These are phyloP conservation scores for Stomatorhinus ivindoensis DNA, from an alignment of 2,113 vertebrate species.

Conservation along the genomic window DNA sequence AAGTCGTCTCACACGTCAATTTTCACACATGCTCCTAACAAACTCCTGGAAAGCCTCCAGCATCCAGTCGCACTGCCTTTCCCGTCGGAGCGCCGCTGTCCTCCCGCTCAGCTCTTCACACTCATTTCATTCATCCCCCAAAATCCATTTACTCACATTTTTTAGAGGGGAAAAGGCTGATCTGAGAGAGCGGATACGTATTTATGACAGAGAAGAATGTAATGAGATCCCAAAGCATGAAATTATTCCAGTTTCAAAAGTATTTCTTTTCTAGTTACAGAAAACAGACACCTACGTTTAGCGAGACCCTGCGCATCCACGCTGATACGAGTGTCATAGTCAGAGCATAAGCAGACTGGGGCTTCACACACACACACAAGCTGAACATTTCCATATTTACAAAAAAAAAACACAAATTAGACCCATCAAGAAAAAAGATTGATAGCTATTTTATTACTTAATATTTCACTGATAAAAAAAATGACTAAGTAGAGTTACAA, in stretches of 20 bases:
- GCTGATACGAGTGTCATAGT: constrained; percentile 49
- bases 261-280: constrained; percentile 38
- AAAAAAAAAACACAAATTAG: background rate
- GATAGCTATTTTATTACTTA: background rate
- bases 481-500: background rate
- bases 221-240: constrained; percentile 48
- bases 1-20: constrained; percentile 35
- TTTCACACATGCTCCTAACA: constrained; percentile 38
- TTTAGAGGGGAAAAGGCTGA: constrained; percentile 31
- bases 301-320: constrained; percentile 36
- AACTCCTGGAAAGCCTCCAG: constrained; percentile 31
- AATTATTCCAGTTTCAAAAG: constrained; percentile 48
- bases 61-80: background rate
- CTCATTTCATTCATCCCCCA: constrained; percentile 41
- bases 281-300: constrained; percentile 28
- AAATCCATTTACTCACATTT: constrained; percentile 36
- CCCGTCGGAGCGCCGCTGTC: background rate
- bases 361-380: constrained; percentile 45
- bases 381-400: constrained; percentile 48
- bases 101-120: constrained; percentile 9
- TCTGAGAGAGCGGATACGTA: constrained; percentile 45
- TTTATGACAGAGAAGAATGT: constrained; percentile 46
- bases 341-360: constrained; percentile 39
- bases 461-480: background rate
- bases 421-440: background rate